These are phyloP conservation scores for Onchidella celtica DNA, from an alignment of 2,888 invertebrate species.

Conservation along the genomic window DNA sequence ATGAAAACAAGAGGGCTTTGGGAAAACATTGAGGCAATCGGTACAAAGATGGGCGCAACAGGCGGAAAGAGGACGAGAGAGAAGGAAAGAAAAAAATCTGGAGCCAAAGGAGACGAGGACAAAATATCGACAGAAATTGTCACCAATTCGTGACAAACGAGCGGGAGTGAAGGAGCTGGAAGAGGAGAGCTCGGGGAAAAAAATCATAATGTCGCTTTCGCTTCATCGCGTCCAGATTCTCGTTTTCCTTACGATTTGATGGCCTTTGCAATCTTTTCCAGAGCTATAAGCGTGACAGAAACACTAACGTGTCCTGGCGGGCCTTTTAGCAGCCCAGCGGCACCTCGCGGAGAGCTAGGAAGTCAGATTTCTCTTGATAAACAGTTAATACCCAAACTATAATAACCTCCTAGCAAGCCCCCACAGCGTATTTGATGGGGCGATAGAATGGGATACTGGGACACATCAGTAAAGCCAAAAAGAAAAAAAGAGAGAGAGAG, in stretches of 20 bases:
- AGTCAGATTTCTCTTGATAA: background rate
- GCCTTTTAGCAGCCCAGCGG: background rate
- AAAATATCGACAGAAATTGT: constrained; percentile 1
- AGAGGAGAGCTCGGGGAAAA: background rate
- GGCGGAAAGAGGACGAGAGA: background rate
- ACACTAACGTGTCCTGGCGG: background rate
- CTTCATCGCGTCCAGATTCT: background rate
- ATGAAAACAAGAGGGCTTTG: background rate
- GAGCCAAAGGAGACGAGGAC: background rate
- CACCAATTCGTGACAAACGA: background rate
- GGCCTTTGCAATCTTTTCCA: background rate
- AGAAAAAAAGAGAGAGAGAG: background rate
- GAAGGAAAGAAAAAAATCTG: background rate
- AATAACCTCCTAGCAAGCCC: background rate
- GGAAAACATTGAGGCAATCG: no score
- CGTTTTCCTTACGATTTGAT: constrained; percentile 17
- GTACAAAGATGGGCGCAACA: no score
- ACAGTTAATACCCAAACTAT: background rate
- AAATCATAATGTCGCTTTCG: constrained; percentile 5
- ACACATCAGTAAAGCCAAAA: no score
- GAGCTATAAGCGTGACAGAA: background rate
- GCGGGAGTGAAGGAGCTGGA: background rate
- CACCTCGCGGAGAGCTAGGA: no score
- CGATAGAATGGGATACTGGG: no score
- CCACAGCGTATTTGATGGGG: no score